Evolutionary conservation across 2,888 invertebrate genomes (phyloP).

Genomic region (Cosmia trapezina): DNA sequence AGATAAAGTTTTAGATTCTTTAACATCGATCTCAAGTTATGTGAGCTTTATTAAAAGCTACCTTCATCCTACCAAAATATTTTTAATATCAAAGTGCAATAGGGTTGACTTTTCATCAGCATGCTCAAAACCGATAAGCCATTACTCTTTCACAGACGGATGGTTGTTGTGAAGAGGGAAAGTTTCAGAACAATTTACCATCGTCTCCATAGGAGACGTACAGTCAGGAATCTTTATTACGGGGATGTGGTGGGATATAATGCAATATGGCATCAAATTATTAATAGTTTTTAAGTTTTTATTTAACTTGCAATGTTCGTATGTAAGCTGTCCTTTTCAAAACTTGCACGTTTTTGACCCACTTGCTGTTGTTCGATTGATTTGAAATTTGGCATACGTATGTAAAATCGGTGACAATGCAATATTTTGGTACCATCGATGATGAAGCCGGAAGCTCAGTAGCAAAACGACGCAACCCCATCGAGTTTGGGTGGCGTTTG

Average conservation of each 20-base stretch:
- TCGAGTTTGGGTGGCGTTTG: too few relatives aligned
- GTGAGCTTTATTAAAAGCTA: constrained; percentile 15
- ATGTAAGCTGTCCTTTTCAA: too few relatives aligned
- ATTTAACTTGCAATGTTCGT: too few relatives aligned
- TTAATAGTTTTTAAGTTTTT: background rate
- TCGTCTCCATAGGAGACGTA: too few relatives aligned
- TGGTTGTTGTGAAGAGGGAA: constrained; percentile 30
- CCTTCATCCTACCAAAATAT: background rate
- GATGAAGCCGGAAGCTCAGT: too few relatives aligned
- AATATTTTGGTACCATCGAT: too few relatives aligned
- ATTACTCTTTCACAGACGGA: constrained; percentile 32
- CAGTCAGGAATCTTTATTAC: constrained; percentile 10
- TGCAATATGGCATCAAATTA: background rate
- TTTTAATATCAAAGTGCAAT: background rate
- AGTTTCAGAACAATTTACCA: too few relatives aligned
- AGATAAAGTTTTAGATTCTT: constrained; percentile 14
- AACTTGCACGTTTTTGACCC: too few relatives aligned
- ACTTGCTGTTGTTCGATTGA: too few relatives aligned
- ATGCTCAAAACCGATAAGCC: constrained; percentile 21
- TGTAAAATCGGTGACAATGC: too few relatives aligned
- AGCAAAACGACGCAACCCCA: too few relatives aligned
- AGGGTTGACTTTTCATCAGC: constrained; percentile 29
- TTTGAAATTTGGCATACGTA: too few relatives aligned
- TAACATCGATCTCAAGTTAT: background rate
- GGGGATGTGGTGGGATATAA: background rate